Conservation (phyloP, 2,888 invertebrate species). For the Nomada ferruginata region DNA sequence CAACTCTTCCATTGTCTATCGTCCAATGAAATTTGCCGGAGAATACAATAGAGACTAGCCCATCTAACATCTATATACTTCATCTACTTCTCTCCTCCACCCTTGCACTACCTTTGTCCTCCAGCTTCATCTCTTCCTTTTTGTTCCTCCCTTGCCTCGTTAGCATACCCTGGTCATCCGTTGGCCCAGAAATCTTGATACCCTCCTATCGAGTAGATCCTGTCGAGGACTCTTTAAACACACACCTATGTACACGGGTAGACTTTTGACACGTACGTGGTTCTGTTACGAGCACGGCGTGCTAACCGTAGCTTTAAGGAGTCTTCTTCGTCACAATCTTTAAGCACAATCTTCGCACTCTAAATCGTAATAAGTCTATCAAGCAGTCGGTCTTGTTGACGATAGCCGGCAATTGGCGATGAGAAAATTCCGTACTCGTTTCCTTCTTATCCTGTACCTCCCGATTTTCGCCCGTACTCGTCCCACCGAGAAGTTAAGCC, state of each 20-base stretch:
- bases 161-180: constrained; percentile 56
- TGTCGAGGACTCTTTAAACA: neutral
- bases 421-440: constrained; percentile 36
- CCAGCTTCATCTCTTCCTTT: constrained; percentile 8
- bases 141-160: neutral
- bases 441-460: constrained; percentile 32
- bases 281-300: too few species aligned
- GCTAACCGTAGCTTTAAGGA: too few species aligned
- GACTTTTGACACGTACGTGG: too few species aligned
- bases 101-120: constrained; percentile 14
- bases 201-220: constrained; percentile 61
- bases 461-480: constrained; percentile 41
- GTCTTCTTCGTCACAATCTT: too few species aligned
- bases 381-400: constrained; percentile 6
- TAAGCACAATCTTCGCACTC: too few species aligned
- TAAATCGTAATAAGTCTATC: constrained; percentile 1
- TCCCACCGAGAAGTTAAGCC: constrained; percentile 58
- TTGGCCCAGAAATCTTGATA: constrained; percentile 63
- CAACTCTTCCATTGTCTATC: constrained; percentile 68
- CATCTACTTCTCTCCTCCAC: constrained; percentile 40
- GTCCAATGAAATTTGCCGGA: constrained; percentile 72
- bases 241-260: too few species aligned
- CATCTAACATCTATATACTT: constrained; percentile 31
- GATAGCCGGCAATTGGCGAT: constrained; percentile 42
- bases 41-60: constrained; percentile 65